Evolutionary conservation across 2,113 vertebrate genomes (phyloP), one percentile per base, ranked within the genome.

Genomic region (Corvus hawaiiensis): DNA sequence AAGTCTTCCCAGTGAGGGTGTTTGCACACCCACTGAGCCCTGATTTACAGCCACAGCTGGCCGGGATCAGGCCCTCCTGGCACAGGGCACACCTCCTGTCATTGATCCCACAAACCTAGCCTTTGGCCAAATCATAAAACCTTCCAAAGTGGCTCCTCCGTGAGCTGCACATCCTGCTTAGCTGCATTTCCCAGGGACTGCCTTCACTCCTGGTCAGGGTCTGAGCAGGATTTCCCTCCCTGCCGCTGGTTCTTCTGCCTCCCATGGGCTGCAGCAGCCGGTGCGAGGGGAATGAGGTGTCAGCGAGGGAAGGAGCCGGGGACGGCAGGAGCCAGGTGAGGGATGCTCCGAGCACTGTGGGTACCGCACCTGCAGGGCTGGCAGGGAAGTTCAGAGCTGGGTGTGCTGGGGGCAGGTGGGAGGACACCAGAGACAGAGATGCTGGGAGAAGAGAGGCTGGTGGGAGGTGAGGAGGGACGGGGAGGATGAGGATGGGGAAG

Each of bases 91-190:
- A 48, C 9, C 54, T 83, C 67, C 67, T 44, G 82, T 30, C 86
- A 48, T 13, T 6, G 83, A 93, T 84, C 64, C 93, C 85, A 26
- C 94, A 62, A 68, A 81, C 92, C 51, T 89, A 89, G 69, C 81
- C 89, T 78, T 43, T 12, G 89, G 81, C 74, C 86, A 56, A 71
- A 48, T 8, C 94, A 6, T 63, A 72, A 78, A 93, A 77, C 92
- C 94, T 82, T 16, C 21, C 1, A 1, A 51, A 84, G 84, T 0
- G 19, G 46, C 68, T 89, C 49, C 54, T 56, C 41, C 0, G 8
- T 3, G 59, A 67, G 76, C 46, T 1, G 10, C 8, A 2, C 76
- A 28, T 30, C 67, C 61, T 8, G 37, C 37, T 37, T 37, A 37
- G 37, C 37, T 37, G 51, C 61, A 0, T 13, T 51, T 67, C 91